These are phyloP conservation scores for Minunthozetes semirufus DNA, from an alignment of 2,888 invertebrate species.

Conservation along the genomic window DNA sequence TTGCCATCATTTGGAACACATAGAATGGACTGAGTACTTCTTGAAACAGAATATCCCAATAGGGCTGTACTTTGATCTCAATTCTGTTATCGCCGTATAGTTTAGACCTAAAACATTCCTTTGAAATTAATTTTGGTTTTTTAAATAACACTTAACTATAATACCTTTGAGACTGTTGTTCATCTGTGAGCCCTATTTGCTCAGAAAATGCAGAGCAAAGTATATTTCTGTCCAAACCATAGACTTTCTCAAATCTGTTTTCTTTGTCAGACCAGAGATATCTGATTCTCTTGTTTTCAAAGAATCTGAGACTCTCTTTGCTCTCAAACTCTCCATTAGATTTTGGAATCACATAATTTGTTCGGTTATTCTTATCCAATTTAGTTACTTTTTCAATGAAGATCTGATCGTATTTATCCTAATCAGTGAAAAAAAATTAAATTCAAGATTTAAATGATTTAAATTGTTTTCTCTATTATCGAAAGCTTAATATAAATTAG, in stretches of 20 bases:
- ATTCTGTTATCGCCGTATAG: slow-evolving; percentile 24
- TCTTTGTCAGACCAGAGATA: slow-evolving; percentile 69
- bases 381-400: slow-evolving; percentile 31
- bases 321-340: slow-evolving; percentile 40
- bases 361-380: neutral
- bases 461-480: no score
- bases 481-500: no score
- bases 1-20: slow-evolving; percentile 52
- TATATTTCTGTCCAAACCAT: slow-evolving; percentile 62
- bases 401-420: slow-evolving; percentile 41
- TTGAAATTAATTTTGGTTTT: neutral
- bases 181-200: slow-evolving; percentile 45
- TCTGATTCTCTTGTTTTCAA: slow-evolving; percentile 72
- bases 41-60: slow-evolving; percentile 17
- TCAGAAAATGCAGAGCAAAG: slow-evolving; percentile 60
- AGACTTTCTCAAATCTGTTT: slow-evolving; percentile 59
- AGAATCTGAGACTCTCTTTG: slow-evolving; percentile 58
- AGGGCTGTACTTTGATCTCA: slow-evolving; percentile 24
- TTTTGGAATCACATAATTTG: neutral
- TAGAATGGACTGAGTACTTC: slow-evolving; percentile 50
- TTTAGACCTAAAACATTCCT: neutral
- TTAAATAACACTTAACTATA: neutral
- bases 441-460: neutral
- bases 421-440: slow-evolving; percentile 6
- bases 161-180: slow-evolving; percentile 22